Conservation (phyloP, 2,797 vertebrate species). For the Rhyacichthys aspro region DNA sequence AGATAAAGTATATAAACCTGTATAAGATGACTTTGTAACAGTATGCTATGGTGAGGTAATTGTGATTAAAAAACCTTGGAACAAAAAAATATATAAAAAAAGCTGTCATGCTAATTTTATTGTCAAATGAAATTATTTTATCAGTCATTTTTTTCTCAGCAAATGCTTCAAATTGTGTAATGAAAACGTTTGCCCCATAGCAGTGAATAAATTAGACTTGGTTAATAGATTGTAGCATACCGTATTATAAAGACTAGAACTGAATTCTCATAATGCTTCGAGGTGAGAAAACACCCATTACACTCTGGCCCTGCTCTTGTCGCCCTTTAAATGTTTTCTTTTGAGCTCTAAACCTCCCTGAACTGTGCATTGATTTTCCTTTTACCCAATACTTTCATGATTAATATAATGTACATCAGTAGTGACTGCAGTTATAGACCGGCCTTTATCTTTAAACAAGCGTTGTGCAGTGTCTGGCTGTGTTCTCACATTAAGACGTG, state of each 20-base stretch:
- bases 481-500: slow-evolving; percentile 16
- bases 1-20: too few species aligned
- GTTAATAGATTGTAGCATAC: too few species aligned
- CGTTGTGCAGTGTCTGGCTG: neutral
- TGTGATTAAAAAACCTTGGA: too few species aligned
- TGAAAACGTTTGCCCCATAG: too few species aligned
- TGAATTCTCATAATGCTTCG: neutral
- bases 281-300: neutral
- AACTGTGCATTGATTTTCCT: slow-evolving; percentile 3
- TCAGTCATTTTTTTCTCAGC: too few species aligned
- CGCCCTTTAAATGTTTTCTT: slow-evolving; percentile 2
- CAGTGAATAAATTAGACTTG: neutral
- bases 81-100: too few species aligned
- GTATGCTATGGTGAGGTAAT: too few species aligned
- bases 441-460: neutral
- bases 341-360: neutral
- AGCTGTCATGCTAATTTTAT: too few species aligned
- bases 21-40: too few species aligned
- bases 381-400: slow-evolving; percentile 1
- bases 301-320: neutral
- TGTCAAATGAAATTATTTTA: too few species aligned
- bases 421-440: neutral
- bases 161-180: too few species aligned
- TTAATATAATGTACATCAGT: slow-evolving; percentile 8
- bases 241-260: neutral